These are phyloP conservation scores for Hydrotaea diabolus DNA, from an alignment of 2,888 invertebrate genomes.

Conservation along the genomic window DNA sequence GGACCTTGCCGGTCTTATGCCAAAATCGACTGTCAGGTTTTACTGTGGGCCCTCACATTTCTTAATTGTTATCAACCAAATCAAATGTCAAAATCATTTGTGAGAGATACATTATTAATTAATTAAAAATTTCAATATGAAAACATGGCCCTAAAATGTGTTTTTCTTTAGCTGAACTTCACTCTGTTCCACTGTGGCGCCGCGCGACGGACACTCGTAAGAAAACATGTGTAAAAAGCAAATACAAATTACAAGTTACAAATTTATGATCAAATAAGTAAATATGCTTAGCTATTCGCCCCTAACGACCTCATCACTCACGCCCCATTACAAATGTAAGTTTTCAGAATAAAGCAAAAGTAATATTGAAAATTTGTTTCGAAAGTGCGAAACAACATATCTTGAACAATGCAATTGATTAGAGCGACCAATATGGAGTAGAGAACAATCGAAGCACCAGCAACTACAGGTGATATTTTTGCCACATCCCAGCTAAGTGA, in stretches of 20 bases:
- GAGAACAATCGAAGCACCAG: no score
- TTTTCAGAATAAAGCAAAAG: background rate
- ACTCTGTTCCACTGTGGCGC: no score
- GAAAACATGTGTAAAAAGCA: background rate
- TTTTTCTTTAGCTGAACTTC: no score
- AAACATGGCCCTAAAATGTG: no score
- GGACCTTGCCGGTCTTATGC: no score
- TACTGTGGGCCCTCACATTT: no score
- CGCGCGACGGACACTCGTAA: background rate
- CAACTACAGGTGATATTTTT: slow-evolving; percentile 33
- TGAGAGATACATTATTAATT: no score
- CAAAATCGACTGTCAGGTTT: no score
- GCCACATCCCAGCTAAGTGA: slow-evolving; percentile 26
- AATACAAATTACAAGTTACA: slow-evolving; percentile 2
- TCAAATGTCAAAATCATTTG: no score
- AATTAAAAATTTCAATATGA: no score
- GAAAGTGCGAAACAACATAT: slow-evolving; percentile 27
- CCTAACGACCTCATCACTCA: background rate
- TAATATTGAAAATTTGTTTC: slow-evolving; percentile 12
- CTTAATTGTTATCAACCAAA: no score
- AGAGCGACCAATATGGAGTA: background rate
- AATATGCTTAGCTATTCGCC: slow-evolving; percentile 6
- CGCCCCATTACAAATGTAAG: background rate
- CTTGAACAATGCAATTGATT: slow-evolving; percentile 4
- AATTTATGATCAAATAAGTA: slow-evolving; percentile 17